Percentiles rank a stretch among this genome's conserved stretches.
Evolutionary conservation across 30 jellyfish, hydroid and myxozoan species (phyloP).

Genomic region (Turritopsis rubra): DNA sequence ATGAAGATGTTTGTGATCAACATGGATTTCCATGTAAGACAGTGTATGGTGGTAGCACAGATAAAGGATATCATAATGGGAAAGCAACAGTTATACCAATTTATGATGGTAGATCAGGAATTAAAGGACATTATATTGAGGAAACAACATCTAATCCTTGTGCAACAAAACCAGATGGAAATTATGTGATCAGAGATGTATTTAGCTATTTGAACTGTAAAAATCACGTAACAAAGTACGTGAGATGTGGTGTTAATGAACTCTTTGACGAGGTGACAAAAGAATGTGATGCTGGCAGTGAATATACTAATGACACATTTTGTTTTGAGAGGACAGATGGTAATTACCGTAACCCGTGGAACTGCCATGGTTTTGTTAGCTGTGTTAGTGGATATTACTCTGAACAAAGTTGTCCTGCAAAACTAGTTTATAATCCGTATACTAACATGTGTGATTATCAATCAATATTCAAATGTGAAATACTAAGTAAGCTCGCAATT

Average conservation of each 20-base stretch:
- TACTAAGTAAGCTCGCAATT: neutral
- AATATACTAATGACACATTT: neutral
- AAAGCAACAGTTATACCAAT: no score
- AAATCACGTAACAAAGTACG: neutral
- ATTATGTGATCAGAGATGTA: constrained; percentile 12
- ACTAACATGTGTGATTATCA: constrained; percentile 11
- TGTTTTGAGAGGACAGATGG: neutral
- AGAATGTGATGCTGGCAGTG: constrained; percentile 4
- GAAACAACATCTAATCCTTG: neutral
- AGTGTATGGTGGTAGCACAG: neutral
- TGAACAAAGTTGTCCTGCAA: neutral
- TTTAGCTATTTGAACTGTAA: neutral
- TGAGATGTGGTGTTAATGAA: neutral
- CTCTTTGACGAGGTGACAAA: neutral
- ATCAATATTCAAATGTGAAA: neutral
- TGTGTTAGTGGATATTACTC: neutral
- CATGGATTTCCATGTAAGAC: constrained; percentile 1
- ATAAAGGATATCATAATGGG: neutral
- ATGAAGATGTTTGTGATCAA: constrained; percentile 31
- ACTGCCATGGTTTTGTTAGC: neutral
- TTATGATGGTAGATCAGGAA: no score
- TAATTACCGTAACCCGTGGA: constrained; percentile 13
- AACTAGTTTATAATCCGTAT: constrained; percentile 9
- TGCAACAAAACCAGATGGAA: constrained; percentile 7
- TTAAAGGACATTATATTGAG: neutral